Percentiles rank a stretch among this genome's conserved stretches.
Conservation (phyloP, 1,140 invertebrate genomes). For the Homarus americanus region DNA sequence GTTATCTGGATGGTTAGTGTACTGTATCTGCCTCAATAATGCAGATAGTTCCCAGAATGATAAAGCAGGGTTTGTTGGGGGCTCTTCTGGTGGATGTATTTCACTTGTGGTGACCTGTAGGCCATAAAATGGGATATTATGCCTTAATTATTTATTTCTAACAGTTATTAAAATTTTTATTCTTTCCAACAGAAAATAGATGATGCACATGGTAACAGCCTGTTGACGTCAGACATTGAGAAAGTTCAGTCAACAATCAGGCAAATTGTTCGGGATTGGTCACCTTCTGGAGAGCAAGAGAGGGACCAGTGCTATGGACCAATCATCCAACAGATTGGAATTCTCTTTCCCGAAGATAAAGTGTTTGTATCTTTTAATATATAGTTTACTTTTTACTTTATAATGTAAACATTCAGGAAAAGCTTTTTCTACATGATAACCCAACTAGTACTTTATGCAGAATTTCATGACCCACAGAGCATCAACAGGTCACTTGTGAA, state of each 20-base stretch:
- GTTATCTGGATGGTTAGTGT: too few relatives aligned
- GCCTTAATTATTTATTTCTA: too few relatives aligned
- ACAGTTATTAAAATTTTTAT: not conserved
- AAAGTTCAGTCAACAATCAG: slow-evolving; percentile 96
- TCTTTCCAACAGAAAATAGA: not conserved
- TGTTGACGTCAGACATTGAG: slow-evolving; percentile 82
- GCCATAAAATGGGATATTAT: too few relatives aligned
- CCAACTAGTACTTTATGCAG: too few relatives aligned
- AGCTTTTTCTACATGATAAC: too few relatives aligned
- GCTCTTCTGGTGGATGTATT: not conserved
- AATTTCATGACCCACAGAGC: too few relatives aligned
- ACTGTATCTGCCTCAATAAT: too few relatives aligned
- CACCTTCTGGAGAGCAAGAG: slow-evolving; percentile 88
- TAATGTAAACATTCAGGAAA: too few relatives aligned
- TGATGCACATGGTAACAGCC: not conserved
- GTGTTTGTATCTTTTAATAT: slow-evolving; percentile 39
- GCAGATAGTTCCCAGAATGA: too few relatives aligned
- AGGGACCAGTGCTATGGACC: slow-evolving; percentile 92
- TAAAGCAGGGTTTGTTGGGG: too few relatives aligned
- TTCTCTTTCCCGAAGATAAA: slow-evolving; percentile 83
- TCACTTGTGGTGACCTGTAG: not conserved
- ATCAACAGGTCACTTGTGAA: too few relatives aligned
- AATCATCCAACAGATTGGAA: slow-evolving; percentile 90
- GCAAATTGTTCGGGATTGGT: slow-evolving; percentile 98
- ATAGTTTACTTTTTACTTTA: too few relatives aligned